These are phyloP conservation scores for Drosophila fuyamai DNA, from an alignment of 1,140 invertebrate species.

Conservation along the genomic window DNA sequence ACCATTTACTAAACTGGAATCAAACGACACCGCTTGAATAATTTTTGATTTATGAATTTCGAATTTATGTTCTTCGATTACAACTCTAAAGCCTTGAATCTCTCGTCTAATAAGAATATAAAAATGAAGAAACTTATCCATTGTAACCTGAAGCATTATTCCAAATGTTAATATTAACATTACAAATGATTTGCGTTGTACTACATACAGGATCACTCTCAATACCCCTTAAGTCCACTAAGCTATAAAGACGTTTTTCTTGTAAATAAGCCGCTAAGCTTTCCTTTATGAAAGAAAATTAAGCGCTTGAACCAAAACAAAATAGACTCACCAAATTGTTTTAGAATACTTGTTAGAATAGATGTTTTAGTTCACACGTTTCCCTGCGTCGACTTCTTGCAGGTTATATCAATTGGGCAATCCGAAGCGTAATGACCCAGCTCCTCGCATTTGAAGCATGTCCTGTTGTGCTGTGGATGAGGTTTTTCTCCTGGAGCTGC, in stretches of 20 bases:
- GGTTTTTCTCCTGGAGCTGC: neutral
- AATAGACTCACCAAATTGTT: neutral
- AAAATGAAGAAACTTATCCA: neutral
- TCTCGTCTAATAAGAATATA: no score
- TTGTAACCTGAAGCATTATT: no score
- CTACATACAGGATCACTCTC: neutral
- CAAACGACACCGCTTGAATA: no score
- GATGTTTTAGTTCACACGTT: neutral
- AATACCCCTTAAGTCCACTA: neutral
- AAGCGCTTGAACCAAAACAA: neutral
- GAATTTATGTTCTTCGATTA: no score
- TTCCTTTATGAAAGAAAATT: neutral
- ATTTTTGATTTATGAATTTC: no score
- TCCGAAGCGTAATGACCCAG: neutral
- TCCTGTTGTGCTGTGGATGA: neutral
- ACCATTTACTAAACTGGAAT: no score
- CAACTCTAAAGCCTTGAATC: no score
- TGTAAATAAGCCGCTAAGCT: neutral
- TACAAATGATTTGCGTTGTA: neutral
- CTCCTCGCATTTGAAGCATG: neutral
- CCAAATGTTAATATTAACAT: neutral
- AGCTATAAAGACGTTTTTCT: neutral
- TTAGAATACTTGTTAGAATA: no score
- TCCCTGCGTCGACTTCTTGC: neutral
- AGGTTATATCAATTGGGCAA: neutral